Percentiles rank a stretch among this genome's conserved stretches.
phyloP scores from a whole-genome alignment of 2,113 vertebrate genomes.

The Podarcis muralis region DNA sequence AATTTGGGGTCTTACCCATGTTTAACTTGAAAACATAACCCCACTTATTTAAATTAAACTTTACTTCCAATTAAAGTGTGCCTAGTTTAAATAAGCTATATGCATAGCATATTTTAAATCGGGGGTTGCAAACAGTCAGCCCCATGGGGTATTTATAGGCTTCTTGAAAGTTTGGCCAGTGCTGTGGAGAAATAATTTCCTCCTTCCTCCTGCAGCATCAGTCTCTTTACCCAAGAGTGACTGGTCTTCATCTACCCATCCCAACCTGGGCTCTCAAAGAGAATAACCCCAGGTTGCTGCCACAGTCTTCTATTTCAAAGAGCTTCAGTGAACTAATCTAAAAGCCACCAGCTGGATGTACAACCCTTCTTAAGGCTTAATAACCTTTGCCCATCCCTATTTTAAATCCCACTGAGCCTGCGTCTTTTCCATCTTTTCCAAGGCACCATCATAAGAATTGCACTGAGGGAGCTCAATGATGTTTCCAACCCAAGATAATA shows the following conservation, averaged over 20 bases:
- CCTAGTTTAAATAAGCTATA: neutral
- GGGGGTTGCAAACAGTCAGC: neutral
- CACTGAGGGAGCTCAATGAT: neutral
- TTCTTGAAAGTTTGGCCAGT: neutral
- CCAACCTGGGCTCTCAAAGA: neutral
- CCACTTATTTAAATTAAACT: neutral
- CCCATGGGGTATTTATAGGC: neutral
- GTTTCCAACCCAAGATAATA: neutral
- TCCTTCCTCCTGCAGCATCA: neutral
- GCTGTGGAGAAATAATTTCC: neutral
- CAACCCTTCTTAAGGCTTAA: neutral
- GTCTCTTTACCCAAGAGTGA: neutral
- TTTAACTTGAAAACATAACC: neutral
- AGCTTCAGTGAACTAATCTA: neutral
- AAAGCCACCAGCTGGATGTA: neutral
- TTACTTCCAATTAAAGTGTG: neutral
- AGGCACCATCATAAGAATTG: neutral
- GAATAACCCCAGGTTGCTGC: neutral
- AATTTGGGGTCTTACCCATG: slow-evolving; percentile 4
- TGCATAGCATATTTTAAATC: neutral
- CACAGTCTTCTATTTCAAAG: neutral
- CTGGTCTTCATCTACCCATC: neutral
- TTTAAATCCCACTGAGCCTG: slow-evolving; percentile 51
- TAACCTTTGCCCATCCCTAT: slow-evolving; percentile 13
- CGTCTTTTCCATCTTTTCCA: neutral